Percentiles rank a stretch among this genome's conserved stretches.
phyloP scores from a whole-genome alignment of 2,797 vertebrate species.

The Liasis olivaceus region DNA sequence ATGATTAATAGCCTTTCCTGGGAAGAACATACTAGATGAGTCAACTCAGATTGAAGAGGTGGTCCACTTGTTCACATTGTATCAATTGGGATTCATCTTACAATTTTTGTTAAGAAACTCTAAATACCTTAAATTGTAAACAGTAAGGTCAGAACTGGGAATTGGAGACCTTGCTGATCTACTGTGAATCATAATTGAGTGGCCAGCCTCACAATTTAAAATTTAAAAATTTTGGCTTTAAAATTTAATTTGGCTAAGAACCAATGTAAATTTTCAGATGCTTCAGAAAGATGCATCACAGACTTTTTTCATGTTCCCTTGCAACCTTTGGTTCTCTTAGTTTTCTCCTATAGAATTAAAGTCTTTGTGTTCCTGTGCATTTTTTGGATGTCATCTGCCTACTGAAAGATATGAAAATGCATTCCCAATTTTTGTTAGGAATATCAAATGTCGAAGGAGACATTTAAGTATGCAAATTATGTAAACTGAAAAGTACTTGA shows the following conservation, averaged over 20 bases:
- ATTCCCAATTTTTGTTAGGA: background rate
- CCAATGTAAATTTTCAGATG: background rate
- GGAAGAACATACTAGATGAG: background rate
- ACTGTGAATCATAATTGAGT: background rate
- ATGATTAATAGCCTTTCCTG: background rate
- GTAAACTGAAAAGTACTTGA: background rate
- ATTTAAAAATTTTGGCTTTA: background rate
- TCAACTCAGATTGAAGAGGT: background rate
- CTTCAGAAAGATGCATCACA: background rate
- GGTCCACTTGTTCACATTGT: background rate
- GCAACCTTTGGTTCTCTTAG: background rate
- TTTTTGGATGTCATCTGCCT: background rate
- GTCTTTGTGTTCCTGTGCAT: background rate
- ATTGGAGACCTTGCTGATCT: background rate
- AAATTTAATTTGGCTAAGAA: background rate
- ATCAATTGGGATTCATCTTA: conserved; percentile 56
- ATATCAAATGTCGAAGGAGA: background rate
- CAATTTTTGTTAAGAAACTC: background rate
- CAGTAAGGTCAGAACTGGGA: no score
- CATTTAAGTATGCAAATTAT: background rate
- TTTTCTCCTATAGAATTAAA: background rate
- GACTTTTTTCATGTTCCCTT: background rate
- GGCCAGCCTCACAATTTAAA: background rate
- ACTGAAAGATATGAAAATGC: background rate
- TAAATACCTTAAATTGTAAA: background rate